These are phyloP conservation scores for Chondrilla cf. caribensis DNA, from an alignment of 37 sponge, comb jelly and placozoan species.

Conservation along the genomic window DNA sequence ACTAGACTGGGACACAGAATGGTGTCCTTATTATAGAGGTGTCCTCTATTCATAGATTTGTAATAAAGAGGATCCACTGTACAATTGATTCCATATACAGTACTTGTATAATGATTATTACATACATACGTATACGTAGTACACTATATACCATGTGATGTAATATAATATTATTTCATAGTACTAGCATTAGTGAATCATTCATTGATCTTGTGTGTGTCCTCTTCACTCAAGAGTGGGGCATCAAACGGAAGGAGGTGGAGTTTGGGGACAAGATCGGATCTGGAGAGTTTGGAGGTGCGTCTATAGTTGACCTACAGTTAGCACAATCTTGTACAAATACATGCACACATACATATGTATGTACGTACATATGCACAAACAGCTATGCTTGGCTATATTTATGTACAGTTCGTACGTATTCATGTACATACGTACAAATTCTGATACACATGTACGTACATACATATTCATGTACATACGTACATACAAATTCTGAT, in stretches of 20 bases:
- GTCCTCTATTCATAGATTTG: too few relatives aligned
- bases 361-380: background rate
- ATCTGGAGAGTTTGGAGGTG: constrained; percentile 92
- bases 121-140: too few relatives aligned
- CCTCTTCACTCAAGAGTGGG: constrained; percentile 58
- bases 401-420: background rate
- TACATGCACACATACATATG: background rate
- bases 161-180: too few relatives aligned
- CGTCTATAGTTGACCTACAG: background rate
- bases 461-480: background rate
- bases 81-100: too few relatives aligned
- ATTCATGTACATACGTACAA: background rate
- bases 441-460: background rate
- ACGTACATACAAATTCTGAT: background rate
- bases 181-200: too few relatives aligned
- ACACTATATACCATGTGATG: too few relatives aligned
- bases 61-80: too few relatives aligned
- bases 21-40: too few relatives aligned
- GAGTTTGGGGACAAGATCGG: constrained; percentile 62
- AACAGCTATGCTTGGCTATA: background rate
- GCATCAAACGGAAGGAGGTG: constrained; percentile 52
- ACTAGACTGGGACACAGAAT: too few relatives aligned
- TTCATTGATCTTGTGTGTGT: too few relatives aligned
- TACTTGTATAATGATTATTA: too few relatives aligned
- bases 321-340: background rate